phyloP scores from a whole-genome alignment of 53 echinoderm and acorn worm genomes.

The Temnopleurus reevesii region DNA sequence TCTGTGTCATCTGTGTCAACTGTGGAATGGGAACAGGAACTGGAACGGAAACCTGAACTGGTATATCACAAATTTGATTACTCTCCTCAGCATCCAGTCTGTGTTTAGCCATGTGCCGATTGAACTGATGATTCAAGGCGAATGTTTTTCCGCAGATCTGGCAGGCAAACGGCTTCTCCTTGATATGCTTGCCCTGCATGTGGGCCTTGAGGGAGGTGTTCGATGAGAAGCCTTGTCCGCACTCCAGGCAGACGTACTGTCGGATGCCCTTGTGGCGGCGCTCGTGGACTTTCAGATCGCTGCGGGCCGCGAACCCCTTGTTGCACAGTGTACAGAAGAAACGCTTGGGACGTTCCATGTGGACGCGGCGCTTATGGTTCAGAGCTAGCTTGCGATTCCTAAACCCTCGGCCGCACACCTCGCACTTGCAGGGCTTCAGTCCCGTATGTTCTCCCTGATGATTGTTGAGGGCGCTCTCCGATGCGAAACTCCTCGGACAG shows the following conservation, averaged over 20 bases:
- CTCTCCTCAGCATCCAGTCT: too few species aligned
- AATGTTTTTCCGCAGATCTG: constrained; percentile 25
- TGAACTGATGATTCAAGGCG: constrained; percentile 17
- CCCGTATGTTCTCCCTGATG: constrained; percentile 50
- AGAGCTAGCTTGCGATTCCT: not conserved
- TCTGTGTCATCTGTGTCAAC: too few species aligned
- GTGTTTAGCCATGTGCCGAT: constrained; percentile 17
- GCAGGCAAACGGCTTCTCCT: constrained; percentile 33
- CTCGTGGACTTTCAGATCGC: constrained; percentile 1
- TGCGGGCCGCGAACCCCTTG: not conserved
- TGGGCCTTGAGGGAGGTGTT: not conserved
- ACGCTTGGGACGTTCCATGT: not conserved
- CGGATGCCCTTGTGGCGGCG: constrained; percentile 38
- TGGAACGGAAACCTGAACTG: too few species aligned
- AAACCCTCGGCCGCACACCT: constrained; percentile 42
- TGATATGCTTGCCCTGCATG: not conserved
- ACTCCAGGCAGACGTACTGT: not conserved
- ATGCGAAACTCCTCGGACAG: constrained; percentile 42
- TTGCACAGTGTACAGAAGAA: constrained; percentile 27
- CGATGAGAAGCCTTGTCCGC: constrained; percentile 5
- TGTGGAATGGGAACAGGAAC: too few species aligned
- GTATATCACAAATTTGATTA: too few species aligned
- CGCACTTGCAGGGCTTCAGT: constrained; percentile 48
- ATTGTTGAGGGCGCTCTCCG: constrained; percentile 38
- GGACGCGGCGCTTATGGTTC: constrained; percentile 6